Conservation (phyloP, 92 coral and sea anemone genomes). For the Scolanthus callimorphus region DNA sequence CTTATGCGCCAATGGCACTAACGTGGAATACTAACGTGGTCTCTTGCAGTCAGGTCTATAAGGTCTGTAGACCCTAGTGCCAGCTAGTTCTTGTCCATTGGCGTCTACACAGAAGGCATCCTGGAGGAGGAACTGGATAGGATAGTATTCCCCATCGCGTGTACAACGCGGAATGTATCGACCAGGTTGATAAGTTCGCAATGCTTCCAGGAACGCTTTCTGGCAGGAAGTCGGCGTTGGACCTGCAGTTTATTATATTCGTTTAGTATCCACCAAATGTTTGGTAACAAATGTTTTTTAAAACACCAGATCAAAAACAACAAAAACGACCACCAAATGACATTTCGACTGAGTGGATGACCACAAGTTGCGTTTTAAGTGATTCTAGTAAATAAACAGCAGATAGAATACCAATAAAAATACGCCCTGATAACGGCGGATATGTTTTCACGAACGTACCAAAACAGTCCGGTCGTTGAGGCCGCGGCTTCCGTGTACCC, state of each 20-base stretch:
- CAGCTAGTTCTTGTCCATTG: slow-evolving; percentile 66
- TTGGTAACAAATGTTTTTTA: too few species aligned
- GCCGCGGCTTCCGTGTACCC: slow-evolving; percentile 60
- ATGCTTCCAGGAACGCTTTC: slow-evolving; percentile 46
- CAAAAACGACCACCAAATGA: too few species aligned
- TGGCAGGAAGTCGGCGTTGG: slow-evolving; percentile 69
- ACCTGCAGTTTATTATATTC: too few species aligned
- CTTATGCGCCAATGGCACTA: too few species aligned
- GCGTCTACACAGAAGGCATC: slow-evolving; percentile 70
- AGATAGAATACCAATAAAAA: too few species aligned
- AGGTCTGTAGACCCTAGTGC: slow-evolving; percentile 72
- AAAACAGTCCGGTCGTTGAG: slow-evolving; percentile 47
- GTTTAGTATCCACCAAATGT: too few species aligned
- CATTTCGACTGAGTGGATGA: too few species aligned
- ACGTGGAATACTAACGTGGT: slow-evolving; percentile 59
- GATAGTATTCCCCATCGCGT: slow-evolving; percentile 69
- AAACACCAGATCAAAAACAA: too few species aligned
- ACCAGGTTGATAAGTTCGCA: slow-evolving; percentile 52
- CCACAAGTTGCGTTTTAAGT: too few species aligned
- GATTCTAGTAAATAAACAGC: too few species aligned
- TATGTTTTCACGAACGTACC: too few species aligned
- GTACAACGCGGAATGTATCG: slow-evolving; percentile 81
- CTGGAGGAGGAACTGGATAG: slow-evolving; percentile 52
- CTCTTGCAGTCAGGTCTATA: slow-evolving; percentile 67
- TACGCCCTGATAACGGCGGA: too few species aligned